A percentile compares a stretch with the other conserved stretches of the same genome.
phyloP scores from a whole-genome alignment of 2,797 vertebrate genomes.

The Agapornis canus region DNA sequence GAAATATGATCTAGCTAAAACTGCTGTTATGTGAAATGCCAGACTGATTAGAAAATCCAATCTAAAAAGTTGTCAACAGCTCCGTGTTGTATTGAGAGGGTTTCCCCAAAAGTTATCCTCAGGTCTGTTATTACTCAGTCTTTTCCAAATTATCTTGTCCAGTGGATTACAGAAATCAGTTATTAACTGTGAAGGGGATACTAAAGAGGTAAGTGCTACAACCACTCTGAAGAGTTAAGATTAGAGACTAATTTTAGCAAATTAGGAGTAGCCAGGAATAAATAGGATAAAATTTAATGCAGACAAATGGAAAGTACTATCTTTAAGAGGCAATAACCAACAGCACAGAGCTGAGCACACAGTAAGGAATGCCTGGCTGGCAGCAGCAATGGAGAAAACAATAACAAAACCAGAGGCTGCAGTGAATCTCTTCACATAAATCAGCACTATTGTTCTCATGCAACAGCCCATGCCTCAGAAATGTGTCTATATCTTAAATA shows the following conservation, averaged over 20 bases:
- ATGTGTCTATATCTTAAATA: neutral
- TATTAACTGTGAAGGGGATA: constrained; percentile 37
- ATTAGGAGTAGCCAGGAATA: neutral
- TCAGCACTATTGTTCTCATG: neutral
- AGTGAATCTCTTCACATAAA: neutral
- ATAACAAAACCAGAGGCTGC: neutral
- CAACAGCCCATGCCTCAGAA: neutral
- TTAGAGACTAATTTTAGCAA: constrained; percentile 36
- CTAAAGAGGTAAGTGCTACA: constrained; percentile 25
- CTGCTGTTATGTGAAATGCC: neutral
- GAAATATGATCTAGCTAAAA: neutral
- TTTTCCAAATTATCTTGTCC: constrained; percentile 36
- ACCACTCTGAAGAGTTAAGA: constrained; percentile 15
- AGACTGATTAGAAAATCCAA: neutral
- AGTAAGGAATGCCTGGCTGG: neutral
- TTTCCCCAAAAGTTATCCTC: neutral
- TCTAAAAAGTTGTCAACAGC: neutral
- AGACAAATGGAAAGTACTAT: constrained; percentile 30
- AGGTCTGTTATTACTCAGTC: neutral
- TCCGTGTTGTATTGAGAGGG: neutral
- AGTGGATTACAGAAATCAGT: constrained; percentile 43
- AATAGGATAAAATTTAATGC: neutral
- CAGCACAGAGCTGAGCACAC: neutral
- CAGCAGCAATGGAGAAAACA: neutral
- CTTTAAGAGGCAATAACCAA: constrained; percentile 30